These are phyloP conservation scores for Microtus ochrogaster DNA, from an alignment of 2,113 vertebrate genomes.

Conservation along the genomic window DNA sequence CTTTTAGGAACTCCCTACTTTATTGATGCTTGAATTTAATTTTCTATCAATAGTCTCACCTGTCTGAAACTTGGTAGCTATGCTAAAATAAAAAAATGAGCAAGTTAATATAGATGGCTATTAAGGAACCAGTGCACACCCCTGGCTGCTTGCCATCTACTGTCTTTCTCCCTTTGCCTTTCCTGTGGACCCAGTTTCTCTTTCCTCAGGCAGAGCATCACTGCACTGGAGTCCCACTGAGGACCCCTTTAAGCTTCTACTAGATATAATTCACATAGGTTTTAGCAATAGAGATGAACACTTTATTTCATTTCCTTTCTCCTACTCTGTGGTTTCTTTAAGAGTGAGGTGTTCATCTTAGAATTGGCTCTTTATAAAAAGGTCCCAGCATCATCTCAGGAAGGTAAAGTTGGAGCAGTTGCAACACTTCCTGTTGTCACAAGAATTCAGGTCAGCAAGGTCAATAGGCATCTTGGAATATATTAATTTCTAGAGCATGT, in stretches of 20 bases:
- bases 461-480: not conserved
- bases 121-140: not conserved
- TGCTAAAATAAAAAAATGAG: not conserved
- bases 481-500: not conserved
- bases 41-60: conserved; percentile 14
- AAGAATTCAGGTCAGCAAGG: not conserved
- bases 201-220: not conserved
- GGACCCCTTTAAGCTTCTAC: not conserved
- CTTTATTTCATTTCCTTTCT: not conserved
- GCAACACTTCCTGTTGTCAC: not conserved
- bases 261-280: not conserved
- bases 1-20: not conserved
- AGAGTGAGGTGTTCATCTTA: not conserved
- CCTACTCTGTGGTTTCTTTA: not conserved
- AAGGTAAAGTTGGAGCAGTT: not conserved
- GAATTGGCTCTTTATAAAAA: not conserved
- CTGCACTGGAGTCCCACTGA: not conserved
- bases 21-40: conserved; percentile 33
- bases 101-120: not conserved
- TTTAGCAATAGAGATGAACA: not conserved
- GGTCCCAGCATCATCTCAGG: not conserved
- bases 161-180: not conserved
- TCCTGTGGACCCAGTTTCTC: not conserved
- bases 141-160: not conserved
- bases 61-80: not conserved